Evolutionary conservation across 1,140 invertebrate genomes (phyloP), one percentile per base, ranked within the genome.

Genomic region (Tetramorium simillimum): DNA sequence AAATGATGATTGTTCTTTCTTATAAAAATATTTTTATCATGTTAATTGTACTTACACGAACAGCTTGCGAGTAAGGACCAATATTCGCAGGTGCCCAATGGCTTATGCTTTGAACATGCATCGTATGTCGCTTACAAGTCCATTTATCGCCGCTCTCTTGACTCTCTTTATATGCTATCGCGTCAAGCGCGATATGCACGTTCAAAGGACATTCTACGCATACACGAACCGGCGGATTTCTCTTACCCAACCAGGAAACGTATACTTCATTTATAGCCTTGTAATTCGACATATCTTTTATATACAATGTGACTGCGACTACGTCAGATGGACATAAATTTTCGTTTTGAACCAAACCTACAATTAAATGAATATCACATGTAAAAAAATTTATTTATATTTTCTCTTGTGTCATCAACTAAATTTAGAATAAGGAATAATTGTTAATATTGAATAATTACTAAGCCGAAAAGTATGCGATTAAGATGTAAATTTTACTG

Each of bases 61-160:
- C 96, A 37, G 98, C 98, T 96, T 99, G 99, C 93, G 98, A 99
- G 94, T 99, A 99, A 46, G 99, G 98, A 18, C 98, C 98, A 90
- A 99, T 99, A 93, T 99, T 99, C 60, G 98, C 98, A 6, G 98
- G 98, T 5, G 98, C 98, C 99, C 99, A 99, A 95, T 99, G 98
- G 33, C 98, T 99, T 84, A 99, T 97, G 70, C 98, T 97, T 95
- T 99, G 98, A 40, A 99, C 98, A 95, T 99, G 98, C 97, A 99
- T 98, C 12, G 97, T 97, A 62, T 97, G 96, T 90, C 97, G 96
- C 77, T 96, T 94, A 76, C 93, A 93, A 69, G 90, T 76, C 88
- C 93, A 92, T 37, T 92, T 93, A 89, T 94, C 94, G 88, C 93
- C 93, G 77, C 90, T 94, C 60, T 91, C 81, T 86, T 92, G 90